Base-by-base conservation (phyloP, 2,797 vertebrate species). In the Crocodylus rhombifer region DNA sequence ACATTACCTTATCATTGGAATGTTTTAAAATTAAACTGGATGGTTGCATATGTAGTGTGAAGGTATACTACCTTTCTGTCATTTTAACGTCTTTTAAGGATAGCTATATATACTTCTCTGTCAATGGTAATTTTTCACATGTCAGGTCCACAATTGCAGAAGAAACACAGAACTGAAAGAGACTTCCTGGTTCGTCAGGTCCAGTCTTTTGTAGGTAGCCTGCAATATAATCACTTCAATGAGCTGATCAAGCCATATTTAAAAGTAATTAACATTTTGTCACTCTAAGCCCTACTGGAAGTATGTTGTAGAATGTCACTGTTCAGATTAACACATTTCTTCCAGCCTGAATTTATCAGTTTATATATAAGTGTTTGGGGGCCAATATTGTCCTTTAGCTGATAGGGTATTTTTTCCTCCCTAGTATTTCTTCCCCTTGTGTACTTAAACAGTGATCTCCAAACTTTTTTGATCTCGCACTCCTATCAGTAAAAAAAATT, bases 1-100 rank as follows among this genome's bases (percentile, higher is more conserved):
- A 15, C 25, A 42, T 71, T 71, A 71, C 14, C 26, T 93, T 80
- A 81, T 69, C 13, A 65, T 60, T 87, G 58, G 86, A 87, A 95
- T 93, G 58, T 14, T 36, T 87, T 90, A 74, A 89, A 92, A 91
- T 90, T 69, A 91, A 87, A 65, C 5, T 18, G 82, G 42, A 78
- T 87, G 78, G 69, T 64, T 80, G 91, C 17, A 9, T 56, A 82
- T 17, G 30, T 42, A 77, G 56, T 57, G 55, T 73, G 13, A 18
- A 74, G 81, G n/a, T 10, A 77, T 73, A 7, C 36, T 73, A 33
- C 14, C 51, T 83, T 80, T 64, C n/a, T 81, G 14, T 82, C 4
- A 56, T 89, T 84, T 89, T 11, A 28, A 7, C 42, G 1, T 88
- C 65, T 84, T 91, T 71, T 5, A 25, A 67, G 87, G 77, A 6